Conservation (phyloP, 2,797 vertebrate genomes). For the Thunnus albacares region DNA sequence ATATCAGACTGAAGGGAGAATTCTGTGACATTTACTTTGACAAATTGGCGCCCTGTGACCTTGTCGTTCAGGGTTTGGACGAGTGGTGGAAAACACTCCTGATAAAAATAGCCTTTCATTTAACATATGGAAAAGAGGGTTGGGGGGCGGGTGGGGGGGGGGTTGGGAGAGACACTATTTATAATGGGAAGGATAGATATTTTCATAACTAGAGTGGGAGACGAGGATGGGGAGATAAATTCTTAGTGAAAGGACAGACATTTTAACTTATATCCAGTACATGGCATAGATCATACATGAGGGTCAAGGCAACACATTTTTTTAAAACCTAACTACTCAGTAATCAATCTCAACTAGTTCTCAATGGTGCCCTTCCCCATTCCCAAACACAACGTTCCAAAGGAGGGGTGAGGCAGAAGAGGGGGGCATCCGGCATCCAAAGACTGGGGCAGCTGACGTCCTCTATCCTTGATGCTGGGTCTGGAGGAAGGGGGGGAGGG, state of each 20-base stretch:
- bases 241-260: conserved; percentile 71
- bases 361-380: conserved; percentile 57
- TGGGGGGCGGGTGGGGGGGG: neutral
- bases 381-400: conserved; percentile 66
- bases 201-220: conserved; percentile 66
- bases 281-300: conserved; percentile 83
- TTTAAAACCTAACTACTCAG: conserved; percentile 81
- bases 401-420: conserved; percentile 30
- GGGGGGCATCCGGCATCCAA: conserved; percentile 16
- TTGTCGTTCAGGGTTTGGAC: conserved; percentile 33
- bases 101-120: conserved; percentile 69
- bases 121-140: conserved; percentile 51
- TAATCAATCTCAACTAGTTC: conserved; percentile 81
- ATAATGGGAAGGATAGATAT: conserved; percentile 75
- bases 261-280: conserved; percentile 82
- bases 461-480: conserved; percentile 60
- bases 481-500: conserved; percentile 13
- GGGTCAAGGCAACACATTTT: conserved; percentile 82
- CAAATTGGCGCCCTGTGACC: conserved; percentile 32
- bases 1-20: conserved; percentile 36
- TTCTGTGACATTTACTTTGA: conserved; percentile 44
- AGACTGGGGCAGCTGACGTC: conserved; percentile 41
- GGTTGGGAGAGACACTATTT: conserved; percentile 58
- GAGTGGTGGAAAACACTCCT: conserved; percentile 25
- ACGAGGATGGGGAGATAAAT: conserved; percentile 47